Base-by-base conservation (phyloP, 2,888 invertebrate genomes). In the Ceratothoa steindachneri region DNA sequence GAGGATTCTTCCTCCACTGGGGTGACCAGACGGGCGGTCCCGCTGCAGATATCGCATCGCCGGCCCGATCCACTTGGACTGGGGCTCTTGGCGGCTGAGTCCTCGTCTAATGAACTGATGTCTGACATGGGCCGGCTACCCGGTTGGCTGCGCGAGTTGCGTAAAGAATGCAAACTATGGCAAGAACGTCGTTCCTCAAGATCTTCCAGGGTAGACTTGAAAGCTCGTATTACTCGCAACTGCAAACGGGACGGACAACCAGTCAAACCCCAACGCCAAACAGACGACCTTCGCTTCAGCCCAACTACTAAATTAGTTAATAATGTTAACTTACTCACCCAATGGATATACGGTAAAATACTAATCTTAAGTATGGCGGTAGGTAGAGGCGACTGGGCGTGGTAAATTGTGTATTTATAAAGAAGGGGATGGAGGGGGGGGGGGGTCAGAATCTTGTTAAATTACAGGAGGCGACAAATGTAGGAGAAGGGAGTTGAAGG, bases 201-300 rank as follows among this genome's bases (percentile, higher is more conserved):
- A 89, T 98, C 98, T 90, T 99, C 98, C 90, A 99, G 90, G 85
- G 93, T 97, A 85, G 96, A 96, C 89, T 93, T 96, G 93, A 98
- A 99, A 86, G 98, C 98, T 89, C 97, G 94, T 89, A 98, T 97
- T 88, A 99, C 98, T 88, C 98, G 95, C 89, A 98, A 92, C 98
- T 98, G 96, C 89, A 93, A 93, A 89, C 88, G 88, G 88, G 87
- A 85, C 69, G 74, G 71, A 41, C 41, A 41, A 60, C 76, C 70
- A 76, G 73, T 76, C 76, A 76, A 76, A 76, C 73, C 76, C 76
- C 76, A n/a, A 60, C 19, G 60, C 19, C 60, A 60, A 60, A 60
- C 22, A 60, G 60, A 60, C n/a, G 24, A 24, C 22, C 60, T 24
- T 60, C 41, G 60, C n/a, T 60, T 60, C 22, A 60, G 60, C 60